These are phyloP conservation scores for Myoxocephalus aenaeus DNA, from an alignment of 2,797 vertebrate genomes.

Conservation along the genomic window DNA sequence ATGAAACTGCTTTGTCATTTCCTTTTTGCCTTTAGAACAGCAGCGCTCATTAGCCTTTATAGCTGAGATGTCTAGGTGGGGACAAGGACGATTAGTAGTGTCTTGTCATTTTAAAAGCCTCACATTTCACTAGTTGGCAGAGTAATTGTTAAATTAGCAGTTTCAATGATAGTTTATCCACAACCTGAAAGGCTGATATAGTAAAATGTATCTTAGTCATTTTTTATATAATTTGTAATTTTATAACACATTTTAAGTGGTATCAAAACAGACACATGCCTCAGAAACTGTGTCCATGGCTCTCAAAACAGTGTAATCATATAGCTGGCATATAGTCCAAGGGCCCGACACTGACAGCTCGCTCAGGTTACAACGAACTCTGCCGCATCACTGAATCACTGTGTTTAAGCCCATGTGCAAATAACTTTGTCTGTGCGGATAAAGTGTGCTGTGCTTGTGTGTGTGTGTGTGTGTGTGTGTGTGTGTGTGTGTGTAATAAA, in stretches of 20 bases:
- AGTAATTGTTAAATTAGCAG: constrained; percentile 7
- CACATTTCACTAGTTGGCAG: not conserved
- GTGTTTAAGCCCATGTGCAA: constrained; percentile 6
- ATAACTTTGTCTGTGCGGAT: not conserved
- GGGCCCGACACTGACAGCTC: constrained; percentile 43
- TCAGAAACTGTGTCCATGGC: not conserved
- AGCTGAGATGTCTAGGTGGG: not conserved
- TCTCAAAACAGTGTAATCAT: constrained; percentile 11
- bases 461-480: not conserved
- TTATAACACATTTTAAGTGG: not conserved
- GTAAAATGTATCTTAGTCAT: not conserved
- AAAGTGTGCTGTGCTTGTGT: not conserved
- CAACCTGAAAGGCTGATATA: not conserved
- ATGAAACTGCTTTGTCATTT: constrained; percentile 11
- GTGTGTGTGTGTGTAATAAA: not conserved
- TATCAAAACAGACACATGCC: constrained; percentile 1
- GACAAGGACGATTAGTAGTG: not conserved
- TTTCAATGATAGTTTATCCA: not conserved
- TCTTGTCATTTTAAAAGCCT: constrained; percentile 22
- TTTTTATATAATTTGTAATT: not conserved
- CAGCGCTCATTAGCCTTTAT: constrained; percentile 16
- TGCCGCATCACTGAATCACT: constrained; percentile 30
- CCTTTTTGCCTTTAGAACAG: constrained; percentile 12
- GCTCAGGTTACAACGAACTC: constrained; percentile 42
- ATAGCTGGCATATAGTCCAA: constrained; percentile 22